Base-by-base conservation (phyloP, 2,113 vertebrate species). In the Ammodytes marinus region DNA sequence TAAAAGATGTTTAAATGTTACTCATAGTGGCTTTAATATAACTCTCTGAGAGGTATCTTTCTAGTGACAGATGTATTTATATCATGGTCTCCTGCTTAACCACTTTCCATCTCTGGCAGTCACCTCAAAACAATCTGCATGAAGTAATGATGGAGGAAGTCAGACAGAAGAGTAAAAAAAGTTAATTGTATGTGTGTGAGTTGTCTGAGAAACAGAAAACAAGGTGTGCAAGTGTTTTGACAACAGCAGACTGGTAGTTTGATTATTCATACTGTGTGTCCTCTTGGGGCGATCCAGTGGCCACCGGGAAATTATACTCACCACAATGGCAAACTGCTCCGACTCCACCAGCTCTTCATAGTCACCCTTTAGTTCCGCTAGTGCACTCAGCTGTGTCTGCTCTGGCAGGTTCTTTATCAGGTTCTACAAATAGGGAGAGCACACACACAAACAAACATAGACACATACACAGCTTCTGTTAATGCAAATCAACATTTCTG, bases 311-410 rank as follows among this genome's bases (percentile, higher is more conserved):
- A 61, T 85, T 86, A 80, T 94, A 97, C 98, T 82, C 95, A 99
- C 98, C 97, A 99, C 97, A 86, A 99, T 96, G 93, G 96, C 97
- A 95, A 99, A 99, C 40, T 99, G 98, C 85, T 99, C 98, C 0
- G 98, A 95, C 76, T 99, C 98, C 63, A 97, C 96, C 4, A 99
- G 96, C 87, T 99, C 97, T 8, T 97, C 94, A 68, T 99, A 99
- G 86, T 99, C 98, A 78, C 92, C 94, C 93, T 97, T 97, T 77
- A 99, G 94, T 91, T 99, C 96, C 0, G 97, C 97, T 87, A 99
- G 95, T 77, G 96, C 94, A 88, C 84, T 96, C 85, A 99, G 96
- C 72, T 97, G 95, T 71, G 97, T 98, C 94, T 98, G 98, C 81
- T 99, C 98, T 54, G 98, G 98, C 68, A 99, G 97, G 92, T 98